Conservation (phyloP, 1,140 invertebrate genomes). For the Mylabris phalerata region DNA sequence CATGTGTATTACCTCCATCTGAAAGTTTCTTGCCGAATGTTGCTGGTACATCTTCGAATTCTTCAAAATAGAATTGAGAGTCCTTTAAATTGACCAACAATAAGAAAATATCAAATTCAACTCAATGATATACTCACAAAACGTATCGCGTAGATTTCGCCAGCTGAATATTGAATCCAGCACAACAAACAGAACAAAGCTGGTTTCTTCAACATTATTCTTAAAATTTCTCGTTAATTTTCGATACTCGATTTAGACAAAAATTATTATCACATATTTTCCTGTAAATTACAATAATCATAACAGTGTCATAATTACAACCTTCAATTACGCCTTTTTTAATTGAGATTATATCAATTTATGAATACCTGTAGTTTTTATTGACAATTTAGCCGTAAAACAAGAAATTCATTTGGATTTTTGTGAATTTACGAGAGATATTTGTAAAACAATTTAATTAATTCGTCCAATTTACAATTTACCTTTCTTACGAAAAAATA, state of each 20-base stretch:
- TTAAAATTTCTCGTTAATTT: background rate
- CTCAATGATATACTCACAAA: constrained; percentile 25
- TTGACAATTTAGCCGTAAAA: too few species aligned
- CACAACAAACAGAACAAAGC: constrained; percentile 7
- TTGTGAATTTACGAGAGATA: too few species aligned
- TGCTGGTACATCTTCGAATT: constrained; percentile 27
- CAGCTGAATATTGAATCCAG: constrained; percentile 8
- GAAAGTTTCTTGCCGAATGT: constrained; percentile 26
- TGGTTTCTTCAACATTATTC: constrained; percentile 7
- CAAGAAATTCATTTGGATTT: too few species aligned
- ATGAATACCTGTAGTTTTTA: too few species aligned
- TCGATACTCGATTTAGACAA: background rate
- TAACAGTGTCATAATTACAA: constrained; percentile 9
- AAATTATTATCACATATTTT: constrained; percentile 7
- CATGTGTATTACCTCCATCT: constrained; percentile 23
- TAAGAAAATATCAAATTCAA: background rate
- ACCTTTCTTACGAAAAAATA: too few species aligned
- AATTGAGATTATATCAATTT: constrained; percentile 1
- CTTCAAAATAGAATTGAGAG: constrained; percentile 31
- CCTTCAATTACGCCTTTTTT: constrained; percentile 14
- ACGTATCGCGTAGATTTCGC: constrained; percentile 30
- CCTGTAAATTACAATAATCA: background rate
- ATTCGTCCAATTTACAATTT: too few species aligned
- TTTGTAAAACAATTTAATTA: too few species aligned
- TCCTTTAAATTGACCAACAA: constrained; percentile 21